phyloP scores from a whole-genome alignment of 2,888 invertebrate genomes.

The Mycalesis mineus region DNA sequence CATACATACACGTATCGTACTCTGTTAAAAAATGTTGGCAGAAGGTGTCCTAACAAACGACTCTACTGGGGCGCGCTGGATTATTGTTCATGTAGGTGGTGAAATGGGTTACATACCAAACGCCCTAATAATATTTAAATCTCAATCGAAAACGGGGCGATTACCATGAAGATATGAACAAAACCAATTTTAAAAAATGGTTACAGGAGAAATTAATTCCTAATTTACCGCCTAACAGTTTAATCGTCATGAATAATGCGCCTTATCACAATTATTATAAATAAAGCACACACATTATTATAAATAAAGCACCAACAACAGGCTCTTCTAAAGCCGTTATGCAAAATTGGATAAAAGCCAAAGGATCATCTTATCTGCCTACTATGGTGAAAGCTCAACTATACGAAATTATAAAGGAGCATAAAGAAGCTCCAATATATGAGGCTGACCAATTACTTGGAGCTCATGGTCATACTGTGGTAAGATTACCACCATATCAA shows the following conservation, averaged over 20 bases:
- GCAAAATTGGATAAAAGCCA: too few species aligned
- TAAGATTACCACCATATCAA: not conserved
- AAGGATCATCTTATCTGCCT: too few species aligned
- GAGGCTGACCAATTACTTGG: not conserved
- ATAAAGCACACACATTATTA: too few species aligned
- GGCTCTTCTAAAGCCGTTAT: not conserved
- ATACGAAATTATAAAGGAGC: not conserved
- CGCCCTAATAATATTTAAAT: not conserved
- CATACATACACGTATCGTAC: not conserved
- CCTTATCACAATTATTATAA: too few species aligned
- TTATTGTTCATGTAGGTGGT: not conserved
- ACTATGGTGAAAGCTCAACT: too few species aligned
- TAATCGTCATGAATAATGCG: not conserved
- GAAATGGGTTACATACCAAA: not conserved
- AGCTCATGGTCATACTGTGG: not conserved
- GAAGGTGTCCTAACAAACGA: not conserved
- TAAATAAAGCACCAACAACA: not conserved
- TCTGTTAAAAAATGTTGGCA: not conserved
- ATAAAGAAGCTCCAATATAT: not conserved
- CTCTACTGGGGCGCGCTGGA: not conserved
- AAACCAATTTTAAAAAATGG: conserved; percentile 9
- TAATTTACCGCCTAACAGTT: not conserved
- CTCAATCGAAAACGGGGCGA: not conserved
- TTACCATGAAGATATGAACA: conserved; percentile 27
- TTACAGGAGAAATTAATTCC: not conserved